Conservation (phyloP, 2,113 vertebrate species). For the Bagarius yarrelli region DNA sequence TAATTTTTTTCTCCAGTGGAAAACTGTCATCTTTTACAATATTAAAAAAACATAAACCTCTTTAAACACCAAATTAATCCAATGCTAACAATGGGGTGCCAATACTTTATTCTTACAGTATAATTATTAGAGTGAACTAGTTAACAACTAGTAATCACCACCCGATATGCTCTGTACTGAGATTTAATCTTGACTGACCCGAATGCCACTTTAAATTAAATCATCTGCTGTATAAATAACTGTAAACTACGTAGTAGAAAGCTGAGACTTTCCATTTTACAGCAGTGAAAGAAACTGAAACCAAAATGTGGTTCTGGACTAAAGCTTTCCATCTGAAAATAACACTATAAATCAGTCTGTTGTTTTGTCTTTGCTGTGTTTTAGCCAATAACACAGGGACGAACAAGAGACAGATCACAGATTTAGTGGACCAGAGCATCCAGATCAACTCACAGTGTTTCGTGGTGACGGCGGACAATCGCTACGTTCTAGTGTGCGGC, state of each 20-base stretch:
- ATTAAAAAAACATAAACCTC: too few relatives aligned
- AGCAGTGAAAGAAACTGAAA: neutral
- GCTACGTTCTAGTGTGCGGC: conserved; percentile 95
- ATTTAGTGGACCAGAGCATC: conserved; percentile 98
- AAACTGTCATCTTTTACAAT: neutral
- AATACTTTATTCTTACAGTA: neutral
- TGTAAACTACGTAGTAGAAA: neutral
- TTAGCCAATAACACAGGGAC: conserved; percentile 89
- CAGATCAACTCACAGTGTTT: conserved; percentile 97
- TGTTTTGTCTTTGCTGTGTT: conserved; percentile 38
- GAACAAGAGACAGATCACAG: conserved; percentile 97
- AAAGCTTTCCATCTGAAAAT: neutral
- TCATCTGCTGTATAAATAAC: neutral
- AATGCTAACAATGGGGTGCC: neutral
- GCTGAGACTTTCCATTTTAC: neutral
- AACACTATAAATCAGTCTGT: neutral
- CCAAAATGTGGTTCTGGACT: neutral
- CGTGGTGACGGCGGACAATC: conserved; percentile 98
- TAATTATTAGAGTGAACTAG: neutral
- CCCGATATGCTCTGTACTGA: neutral
- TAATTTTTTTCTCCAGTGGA: too few relatives aligned
- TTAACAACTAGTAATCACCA: neutral
- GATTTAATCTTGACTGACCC: neutral
- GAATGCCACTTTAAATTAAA: neutral
- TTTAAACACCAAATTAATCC: neutral